Conservation (phyloP, 2,797 vertebrate genomes). For the Oreochromis grahami region DNA sequence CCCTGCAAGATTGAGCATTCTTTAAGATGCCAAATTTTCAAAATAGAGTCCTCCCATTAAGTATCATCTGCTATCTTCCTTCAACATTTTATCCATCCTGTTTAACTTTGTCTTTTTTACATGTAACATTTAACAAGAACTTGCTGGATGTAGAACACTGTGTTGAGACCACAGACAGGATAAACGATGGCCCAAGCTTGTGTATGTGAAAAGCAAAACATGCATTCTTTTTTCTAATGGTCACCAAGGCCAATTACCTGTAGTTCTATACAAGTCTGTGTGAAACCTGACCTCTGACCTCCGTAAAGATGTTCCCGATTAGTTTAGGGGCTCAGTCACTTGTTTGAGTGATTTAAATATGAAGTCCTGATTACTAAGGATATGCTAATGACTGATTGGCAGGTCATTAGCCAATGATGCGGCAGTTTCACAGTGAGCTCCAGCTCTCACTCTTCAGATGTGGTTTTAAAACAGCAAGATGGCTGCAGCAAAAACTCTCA, state of each 20-base stretch:
- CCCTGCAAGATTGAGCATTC: accelerated
- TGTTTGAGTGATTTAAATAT: background rate
- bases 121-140: background rate
- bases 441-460: background rate
- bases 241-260: background rate
- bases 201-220: background rate
- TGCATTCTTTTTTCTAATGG: background rate
- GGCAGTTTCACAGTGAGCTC: background rate
- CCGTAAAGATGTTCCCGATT: background rate
- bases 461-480: background rate
- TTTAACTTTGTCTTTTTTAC: background rate
- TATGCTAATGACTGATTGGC: background rate
- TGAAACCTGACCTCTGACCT: background rate
- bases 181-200: background rate
- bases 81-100: accelerated
- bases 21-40: background rate
- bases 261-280: background rate
- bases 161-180: background rate
- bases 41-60: background rate
- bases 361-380: background rate
- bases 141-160: background rate
- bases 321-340: background rate
- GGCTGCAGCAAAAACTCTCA: background rate
- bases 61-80: background rate
- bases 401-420: background rate